Conservation (phyloP, 1,140 invertebrate species). For the Sminthurinus signatus region DNA sequence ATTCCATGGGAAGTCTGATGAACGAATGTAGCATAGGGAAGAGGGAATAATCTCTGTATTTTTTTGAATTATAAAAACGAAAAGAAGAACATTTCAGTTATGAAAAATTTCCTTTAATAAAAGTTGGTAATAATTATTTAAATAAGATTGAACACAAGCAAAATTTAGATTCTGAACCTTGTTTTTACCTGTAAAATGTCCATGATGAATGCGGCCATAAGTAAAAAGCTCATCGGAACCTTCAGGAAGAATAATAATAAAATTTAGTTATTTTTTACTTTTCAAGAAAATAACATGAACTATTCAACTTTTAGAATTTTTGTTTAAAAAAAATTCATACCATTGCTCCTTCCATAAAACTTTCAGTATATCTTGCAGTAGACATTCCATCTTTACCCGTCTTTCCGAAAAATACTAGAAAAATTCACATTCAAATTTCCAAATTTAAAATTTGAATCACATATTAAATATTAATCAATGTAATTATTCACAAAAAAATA, state of each 20-base stretch:
- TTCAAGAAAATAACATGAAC: too few species aligned
- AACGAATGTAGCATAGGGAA: constrained; percentile 8
- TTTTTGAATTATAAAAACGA: too few species aligned
- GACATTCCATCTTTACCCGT: too few species aligned
- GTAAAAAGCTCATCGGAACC: constrained; percentile 1
- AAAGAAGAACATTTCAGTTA: not conserved
- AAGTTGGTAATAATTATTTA: not conserved
- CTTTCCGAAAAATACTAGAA: too few species aligned
- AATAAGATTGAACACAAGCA: not conserved
- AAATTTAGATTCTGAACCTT: not conserved
- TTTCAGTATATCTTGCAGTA: not conserved
- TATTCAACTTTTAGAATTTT: too few species aligned
- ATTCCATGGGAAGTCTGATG: not conserved
- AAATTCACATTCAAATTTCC: too few species aligned
- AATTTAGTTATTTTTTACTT: too few species aligned
- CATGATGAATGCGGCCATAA: constrained; percentile 15
- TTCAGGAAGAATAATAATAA: too few species aligned
- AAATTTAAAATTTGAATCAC: too few species aligned
- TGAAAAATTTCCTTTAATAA: not conserved
- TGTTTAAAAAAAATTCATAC: not conserved
- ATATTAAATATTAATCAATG: too few species aligned
- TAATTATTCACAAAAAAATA: too few species aligned
- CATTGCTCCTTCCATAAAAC: constrained; percentile 12
- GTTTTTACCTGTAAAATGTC: constrained; percentile 9
- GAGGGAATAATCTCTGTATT: constrained; percentile 3